These are phyloP conservation scores for Trypoxylon attenuatum DNA, from an alignment of 2,888 invertebrate species.

Conservation along the genomic window DNA sequence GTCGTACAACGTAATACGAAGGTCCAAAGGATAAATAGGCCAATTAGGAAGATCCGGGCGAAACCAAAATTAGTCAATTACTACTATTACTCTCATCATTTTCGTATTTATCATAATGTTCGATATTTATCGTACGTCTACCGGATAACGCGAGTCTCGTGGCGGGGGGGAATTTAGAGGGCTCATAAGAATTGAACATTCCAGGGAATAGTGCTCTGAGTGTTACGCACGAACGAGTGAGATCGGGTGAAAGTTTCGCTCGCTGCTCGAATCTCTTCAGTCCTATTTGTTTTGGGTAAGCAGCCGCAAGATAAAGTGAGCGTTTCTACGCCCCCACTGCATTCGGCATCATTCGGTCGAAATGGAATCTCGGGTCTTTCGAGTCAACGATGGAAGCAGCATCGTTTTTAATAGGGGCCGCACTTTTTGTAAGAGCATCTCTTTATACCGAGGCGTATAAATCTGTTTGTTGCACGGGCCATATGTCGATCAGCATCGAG, in stretches of 20 bases:
- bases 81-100: slow-evolving; percentile 48
- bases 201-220: no score
- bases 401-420: slow-evolving; percentile 11
- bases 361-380: slow-evolving; percentile 4
- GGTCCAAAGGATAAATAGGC: slow-evolving; percentile 45
- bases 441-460: background rate
- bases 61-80: slow-evolving; percentile 73
- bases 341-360: no score
- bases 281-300: slow-evolving; percentile 32
- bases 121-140: slow-evolving; percentile 49
- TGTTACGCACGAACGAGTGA: no score
- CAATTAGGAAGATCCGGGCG: slow-evolving; percentile 47
- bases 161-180: no score
- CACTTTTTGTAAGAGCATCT: slow-evolving; percentile 5
- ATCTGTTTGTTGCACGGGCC: no score
- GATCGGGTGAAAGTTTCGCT: background rate
- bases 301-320: no score
- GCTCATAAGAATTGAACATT: no score
- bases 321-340: no score
- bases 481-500: no score
- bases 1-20: slow-evolving; percentile 16
- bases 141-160: slow-evolving; percentile 29
- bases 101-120: slow-evolving; percentile 58
- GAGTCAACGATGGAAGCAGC: slow-evolving; percentile 3
- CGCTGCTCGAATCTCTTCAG: slow-evolving; percentile 15